Conservation (phyloP, 1,140 invertebrate species). For the Babylonia areolata region DNA sequence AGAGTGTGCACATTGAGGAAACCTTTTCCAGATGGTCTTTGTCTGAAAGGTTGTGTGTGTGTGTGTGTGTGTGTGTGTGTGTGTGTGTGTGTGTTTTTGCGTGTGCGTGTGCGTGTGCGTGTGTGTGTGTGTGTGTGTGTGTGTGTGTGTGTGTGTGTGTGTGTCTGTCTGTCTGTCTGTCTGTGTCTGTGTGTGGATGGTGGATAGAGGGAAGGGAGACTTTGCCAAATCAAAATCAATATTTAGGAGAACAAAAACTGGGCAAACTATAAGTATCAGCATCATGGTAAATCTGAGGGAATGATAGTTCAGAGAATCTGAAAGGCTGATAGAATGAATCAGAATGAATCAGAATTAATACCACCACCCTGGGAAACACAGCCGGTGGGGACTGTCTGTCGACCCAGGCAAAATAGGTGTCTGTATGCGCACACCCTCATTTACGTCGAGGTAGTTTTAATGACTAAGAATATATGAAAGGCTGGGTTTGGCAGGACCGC, state of each 20-base stretch:
- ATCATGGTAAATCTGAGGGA: background rate
- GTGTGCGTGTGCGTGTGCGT: background rate
- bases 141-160: conserved; percentile 7
- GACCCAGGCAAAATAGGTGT: too few species aligned
- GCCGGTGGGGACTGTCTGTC: too few species aligned
- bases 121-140: background rate
- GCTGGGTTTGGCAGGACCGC: too few species aligned
- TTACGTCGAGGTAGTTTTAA: too few species aligned
- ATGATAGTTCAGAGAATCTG: background rate
- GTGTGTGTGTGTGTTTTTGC: background rate
- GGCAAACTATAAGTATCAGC: background rate
- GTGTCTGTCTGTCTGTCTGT: background rate
- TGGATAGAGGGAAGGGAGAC: background rate
- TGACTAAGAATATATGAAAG: too few species aligned
- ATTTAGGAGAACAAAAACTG: too few species aligned
- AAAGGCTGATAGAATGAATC: background rate
- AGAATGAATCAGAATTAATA: background rate
- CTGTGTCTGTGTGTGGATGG: background rate
- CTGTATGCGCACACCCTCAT: too few species aligned
- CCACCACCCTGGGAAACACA: too few species aligned
- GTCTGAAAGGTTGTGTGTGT: background rate
- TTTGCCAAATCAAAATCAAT: too few species aligned
- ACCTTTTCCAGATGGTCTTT: too few species aligned
- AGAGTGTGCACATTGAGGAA: too few species aligned
- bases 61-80: background rate